Base-by-base conservation (phyloP, 2,113 vertebrate species). In the Tetrao urogallus region DNA sequence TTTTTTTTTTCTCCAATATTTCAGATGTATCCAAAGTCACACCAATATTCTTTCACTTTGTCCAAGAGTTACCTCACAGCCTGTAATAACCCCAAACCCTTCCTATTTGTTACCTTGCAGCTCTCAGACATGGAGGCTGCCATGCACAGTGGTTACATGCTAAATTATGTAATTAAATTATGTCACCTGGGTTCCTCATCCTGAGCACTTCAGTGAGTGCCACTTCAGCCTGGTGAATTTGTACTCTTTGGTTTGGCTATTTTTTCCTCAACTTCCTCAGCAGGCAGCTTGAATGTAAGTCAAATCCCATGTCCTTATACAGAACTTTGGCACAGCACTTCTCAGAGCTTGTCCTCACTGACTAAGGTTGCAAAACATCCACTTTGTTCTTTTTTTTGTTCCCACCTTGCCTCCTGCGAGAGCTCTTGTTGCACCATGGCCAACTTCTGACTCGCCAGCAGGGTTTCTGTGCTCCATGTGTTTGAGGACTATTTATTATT, bases 191-290 rank as follows among this genome's bases (percentile, higher is more conserved):
- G 70, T 34, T 92, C 84, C 77, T 60, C 18, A 57, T 92, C 84
- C 73, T 47, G 24, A 65, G 38, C 56, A 52, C 63, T 89, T 47
- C 25, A 56, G 64, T 73, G 76, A 95, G 56, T 10, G 47, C 90
- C 10, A 9, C 28, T 73, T 90, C 82, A 73, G 56, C 27, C 79
- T 77, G 79, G 64, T 86, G 82, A 88, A 86, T 88, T 86, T 90
- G 90, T 60, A 58, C 79, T 85, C 69, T 82, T 71, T 47, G 45
- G 27, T 91, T 87, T 42, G 80, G 52, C 86, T 90, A 45, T 94
- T 95, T 92, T 92, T 89, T 90, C 77, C 38, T 93, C 86, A 94
- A 2, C 76, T 70, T 75, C 89, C 89, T 63, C 92, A 95, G 69
- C 60, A 71, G 73, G 93, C 69, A 88, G 86, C 34, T 88, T 94